Evolutionary conservation across 2,888 invertebrate species (phyloP).

Genomic region (Trachelus iudaicus): DNA sequence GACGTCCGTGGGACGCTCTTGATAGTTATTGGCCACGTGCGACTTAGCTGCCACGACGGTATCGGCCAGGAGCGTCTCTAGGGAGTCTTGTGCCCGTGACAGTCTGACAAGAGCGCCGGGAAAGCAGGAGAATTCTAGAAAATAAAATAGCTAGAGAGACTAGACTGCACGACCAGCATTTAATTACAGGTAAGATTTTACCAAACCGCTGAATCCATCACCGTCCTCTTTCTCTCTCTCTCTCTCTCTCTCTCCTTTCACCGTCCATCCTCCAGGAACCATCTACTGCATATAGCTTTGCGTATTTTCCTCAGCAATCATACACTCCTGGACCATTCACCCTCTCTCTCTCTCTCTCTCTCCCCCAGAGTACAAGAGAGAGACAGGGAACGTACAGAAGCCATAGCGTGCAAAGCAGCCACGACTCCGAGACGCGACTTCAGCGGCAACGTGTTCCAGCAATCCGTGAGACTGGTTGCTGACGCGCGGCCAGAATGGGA

Average conservation of each 20-base stretch:
- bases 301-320: background rate
- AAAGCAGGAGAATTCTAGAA: slow-evolving; percentile 4
- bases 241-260: slow-evolving; percentile 5
- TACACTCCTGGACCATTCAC: background rate
- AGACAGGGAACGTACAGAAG: background rate
- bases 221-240: background rate
- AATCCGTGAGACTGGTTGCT: background rate
- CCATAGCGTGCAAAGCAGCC: background rate
- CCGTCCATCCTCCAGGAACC: slow-evolving; percentile 6
- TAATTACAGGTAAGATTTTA: background rate
- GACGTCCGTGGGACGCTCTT: background rate
- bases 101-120: background rate
- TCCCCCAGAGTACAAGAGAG: background rate
- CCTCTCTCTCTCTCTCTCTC: background rate
- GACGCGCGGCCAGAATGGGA: background rate
- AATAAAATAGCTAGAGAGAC: slow-evolving; percentile 3
- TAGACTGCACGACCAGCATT: background rate
- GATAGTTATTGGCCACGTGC: slow-evolving; percentile 7
- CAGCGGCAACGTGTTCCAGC: background rate
- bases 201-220: background rate
- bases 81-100: background rate
- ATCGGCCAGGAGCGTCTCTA: background rate
- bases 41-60: slow-evolving; percentile 6
- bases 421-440: background rate
- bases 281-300: background rate